phyloP scores from a whole-genome alignment of 2,113 vertebrate genomes.

The Crotalus tigris region DNA sequence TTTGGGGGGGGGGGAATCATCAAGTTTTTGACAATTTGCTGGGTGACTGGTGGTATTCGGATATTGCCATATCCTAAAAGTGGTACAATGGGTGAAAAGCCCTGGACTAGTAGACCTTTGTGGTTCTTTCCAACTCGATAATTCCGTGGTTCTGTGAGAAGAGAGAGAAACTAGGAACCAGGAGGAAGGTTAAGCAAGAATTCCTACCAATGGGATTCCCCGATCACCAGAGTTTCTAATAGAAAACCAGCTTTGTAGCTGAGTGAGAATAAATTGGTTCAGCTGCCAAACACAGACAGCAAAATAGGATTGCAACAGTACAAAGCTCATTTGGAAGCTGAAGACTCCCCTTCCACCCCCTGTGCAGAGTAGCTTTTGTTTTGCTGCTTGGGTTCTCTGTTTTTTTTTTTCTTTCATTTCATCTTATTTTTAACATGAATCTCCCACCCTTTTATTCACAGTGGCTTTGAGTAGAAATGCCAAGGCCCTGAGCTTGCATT shows the following conservation, averaged over 20 bases:
- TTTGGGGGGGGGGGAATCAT: too few species aligned
- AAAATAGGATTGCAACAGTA: neutral
- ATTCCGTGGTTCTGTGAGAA: neutral
- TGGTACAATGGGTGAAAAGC: too few species aligned
- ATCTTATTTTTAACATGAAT: neutral
- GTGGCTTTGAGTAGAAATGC: neutral
- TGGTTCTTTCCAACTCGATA: neutral
- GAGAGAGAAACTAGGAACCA: neutral
- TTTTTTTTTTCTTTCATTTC: neutral
- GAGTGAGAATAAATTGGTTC: neutral
- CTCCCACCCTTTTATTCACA: neutral
- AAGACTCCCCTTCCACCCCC: neutral
- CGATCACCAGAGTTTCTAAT: neutral
- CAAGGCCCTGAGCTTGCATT: neutral
- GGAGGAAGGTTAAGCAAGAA: neutral
- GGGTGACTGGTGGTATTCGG: too few species aligned
- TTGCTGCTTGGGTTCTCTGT: neutral
- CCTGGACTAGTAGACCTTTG: neutral
- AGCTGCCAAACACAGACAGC: neutral
- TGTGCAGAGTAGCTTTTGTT: neutral
- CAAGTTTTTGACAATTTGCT: too few species aligned
- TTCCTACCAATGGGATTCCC: neutral
- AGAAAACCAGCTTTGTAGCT: neutral
- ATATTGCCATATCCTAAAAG: too few species aligned
- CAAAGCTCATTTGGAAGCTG: neutral